phyloP scores from a whole-genome alignment of 2,113 vertebrate genomes.

The Rafetus swinhoei region DNA sequence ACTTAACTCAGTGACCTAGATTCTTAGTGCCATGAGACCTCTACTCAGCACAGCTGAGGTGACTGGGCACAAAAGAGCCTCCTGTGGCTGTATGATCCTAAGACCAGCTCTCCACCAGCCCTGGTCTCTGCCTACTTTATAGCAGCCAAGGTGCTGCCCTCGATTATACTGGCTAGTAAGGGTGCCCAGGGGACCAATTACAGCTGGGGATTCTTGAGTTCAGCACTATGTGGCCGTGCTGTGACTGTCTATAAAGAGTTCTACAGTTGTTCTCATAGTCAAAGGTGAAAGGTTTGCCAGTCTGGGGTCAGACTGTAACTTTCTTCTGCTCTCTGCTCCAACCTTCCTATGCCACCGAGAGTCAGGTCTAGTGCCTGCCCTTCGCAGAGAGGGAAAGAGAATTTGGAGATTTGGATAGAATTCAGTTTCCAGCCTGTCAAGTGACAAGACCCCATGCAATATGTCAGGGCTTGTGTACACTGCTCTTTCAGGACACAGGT shows the following conservation, averaged over 20 bases:
- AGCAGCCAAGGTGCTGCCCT: background rate
- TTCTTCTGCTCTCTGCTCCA: background rate
- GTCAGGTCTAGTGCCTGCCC: rapidly evolving
- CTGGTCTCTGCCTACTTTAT: background rate
- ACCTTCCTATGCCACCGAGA: background rate
- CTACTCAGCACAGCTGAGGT: rapidly evolving
- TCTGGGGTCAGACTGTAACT: background rate
- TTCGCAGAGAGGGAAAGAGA: background rate
- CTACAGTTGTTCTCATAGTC: background rate
- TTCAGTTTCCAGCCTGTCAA: slow-evolving; percentile 70
- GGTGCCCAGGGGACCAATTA: rapidly evolving
- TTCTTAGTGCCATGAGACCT: rapidly evolving
- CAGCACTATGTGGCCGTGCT: background rate
- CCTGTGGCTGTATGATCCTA: background rate
- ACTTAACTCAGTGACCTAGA: background rate
- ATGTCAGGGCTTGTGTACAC: slow-evolving; percentile 48
- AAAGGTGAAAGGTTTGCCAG: background rate
- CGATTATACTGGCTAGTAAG: rapidly evolving
- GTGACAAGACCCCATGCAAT: slow-evolving; percentile 17
- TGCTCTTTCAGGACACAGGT: too few species aligned
- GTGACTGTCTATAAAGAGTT: background rate
- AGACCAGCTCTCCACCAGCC: rapidly evolving
- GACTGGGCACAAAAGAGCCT: rapidly evolving
- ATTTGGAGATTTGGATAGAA: slow-evolving; percentile 68
- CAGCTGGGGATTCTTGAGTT: rapidly evolving